phyloP scores from a whole-genome alignment of 2,797 vertebrate genomes.

The Mus caroli region DNA sequence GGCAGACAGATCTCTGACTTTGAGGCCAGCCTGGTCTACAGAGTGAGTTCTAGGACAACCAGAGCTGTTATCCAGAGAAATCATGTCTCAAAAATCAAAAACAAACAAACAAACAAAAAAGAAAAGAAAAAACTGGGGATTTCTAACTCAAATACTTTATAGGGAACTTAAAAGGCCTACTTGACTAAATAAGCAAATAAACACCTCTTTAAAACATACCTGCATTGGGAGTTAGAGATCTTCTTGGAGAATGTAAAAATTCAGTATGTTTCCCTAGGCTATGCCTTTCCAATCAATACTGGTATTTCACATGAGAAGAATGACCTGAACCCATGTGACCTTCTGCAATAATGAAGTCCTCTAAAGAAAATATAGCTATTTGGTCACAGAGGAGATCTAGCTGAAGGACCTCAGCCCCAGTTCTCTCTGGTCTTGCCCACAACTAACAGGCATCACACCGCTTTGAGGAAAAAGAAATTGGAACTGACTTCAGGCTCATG shows the following conservation, averaged over 20 bases:
- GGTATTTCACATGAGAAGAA: slow-evolving; percentile 31
- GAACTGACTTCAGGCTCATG: neutral
- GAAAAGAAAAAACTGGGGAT: no score
- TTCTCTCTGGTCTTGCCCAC: neutral
- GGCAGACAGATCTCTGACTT: neutral
- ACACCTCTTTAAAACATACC: neutral
- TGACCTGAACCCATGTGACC: neutral
- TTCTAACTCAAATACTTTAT: slow-evolving; percentile 54
- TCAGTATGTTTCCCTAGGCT: slow-evolving; percentile 15
- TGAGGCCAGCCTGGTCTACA: neutral
- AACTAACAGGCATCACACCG: neutral
- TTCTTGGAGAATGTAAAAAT: slow-evolving; percentile 45
- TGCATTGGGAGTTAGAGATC: neutral
- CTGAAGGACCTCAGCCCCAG: neutral
- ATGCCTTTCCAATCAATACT: neutral
- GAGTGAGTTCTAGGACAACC: neutral
- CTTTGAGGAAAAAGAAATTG: slow-evolving; percentile 20
- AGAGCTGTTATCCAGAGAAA: neutral
- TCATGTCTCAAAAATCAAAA: neutral
- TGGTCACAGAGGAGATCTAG: neutral
- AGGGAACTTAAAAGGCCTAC: neutral
- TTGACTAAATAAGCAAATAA: slow-evolving; percentile 32
- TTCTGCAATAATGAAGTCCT: neutral
- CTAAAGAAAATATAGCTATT: neutral
- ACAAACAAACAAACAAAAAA: neutral